Percentiles rank a stretch among this genome's conserved stretches.
Conservation (phyloP, 2,113 vertebrate genomes). For the Cephalopterus ornatus region DNA sequence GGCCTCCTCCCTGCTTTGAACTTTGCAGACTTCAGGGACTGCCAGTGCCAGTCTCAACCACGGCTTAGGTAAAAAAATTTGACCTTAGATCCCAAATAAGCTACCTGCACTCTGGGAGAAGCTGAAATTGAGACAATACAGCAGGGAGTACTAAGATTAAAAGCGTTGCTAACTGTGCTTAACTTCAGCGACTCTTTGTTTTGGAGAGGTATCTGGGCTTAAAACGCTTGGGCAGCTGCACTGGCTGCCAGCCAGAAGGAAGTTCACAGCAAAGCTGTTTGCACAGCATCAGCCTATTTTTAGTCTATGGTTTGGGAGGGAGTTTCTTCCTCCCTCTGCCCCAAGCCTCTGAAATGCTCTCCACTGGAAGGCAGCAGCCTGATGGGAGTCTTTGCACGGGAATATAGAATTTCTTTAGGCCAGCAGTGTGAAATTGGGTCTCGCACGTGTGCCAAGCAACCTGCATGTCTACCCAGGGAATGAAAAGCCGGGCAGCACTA, state of each 20-base stretch:
- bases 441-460: background rate
- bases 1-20: slow-evolving; percentile 4
- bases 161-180: background rate
- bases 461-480: fast-evolving
- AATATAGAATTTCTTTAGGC: background rate
- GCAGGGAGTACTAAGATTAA: background rate
- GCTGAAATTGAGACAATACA: background rate
- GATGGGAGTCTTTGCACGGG: background rate
- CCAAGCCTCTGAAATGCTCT: background rate
- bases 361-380: background rate
- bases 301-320: background rate
- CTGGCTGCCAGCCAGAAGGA: slow-evolving; percentile 15
- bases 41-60: background rate
- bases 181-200: background rate
- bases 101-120: background rate
- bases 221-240: background rate
- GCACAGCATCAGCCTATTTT: slow-evolving; percentile 41
- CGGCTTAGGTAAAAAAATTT: background rate
- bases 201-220: slow-evolving; percentile 10
- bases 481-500: background rate
- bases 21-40: background rate
- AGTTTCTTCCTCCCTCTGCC: background rate
- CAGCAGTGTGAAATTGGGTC: background rate
- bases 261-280: slow-evolving; percentile 18
- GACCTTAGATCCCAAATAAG: background rate